Evolutionary conservation across 1,140 invertebrate species (phyloP).

Genomic region (Pogonomyrmex californicus): DNA sequence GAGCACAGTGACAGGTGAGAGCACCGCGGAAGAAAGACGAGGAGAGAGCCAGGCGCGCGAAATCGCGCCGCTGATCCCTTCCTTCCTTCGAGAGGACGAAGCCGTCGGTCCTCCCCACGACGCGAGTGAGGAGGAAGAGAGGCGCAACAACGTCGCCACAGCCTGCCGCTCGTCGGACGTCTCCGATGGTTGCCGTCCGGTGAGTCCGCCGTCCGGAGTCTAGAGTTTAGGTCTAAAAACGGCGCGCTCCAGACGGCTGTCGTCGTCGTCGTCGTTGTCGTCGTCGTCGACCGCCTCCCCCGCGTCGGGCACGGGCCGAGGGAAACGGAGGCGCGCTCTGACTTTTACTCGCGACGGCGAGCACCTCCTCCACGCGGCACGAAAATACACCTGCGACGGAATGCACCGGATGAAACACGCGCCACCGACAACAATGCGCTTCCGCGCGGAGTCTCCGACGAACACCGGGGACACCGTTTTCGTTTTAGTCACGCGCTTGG

Average conservation of each 20-base stretch:
- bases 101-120: not conserved
- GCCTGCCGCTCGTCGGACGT: conserved; percentile 56
- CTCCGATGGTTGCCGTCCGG: conserved; percentile 80
- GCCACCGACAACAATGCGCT: conserved; percentile 37
- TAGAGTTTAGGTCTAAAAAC: conserved; percentile 7
- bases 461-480: not conserved
- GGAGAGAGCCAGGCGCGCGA: not conserved
- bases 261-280: not conserved
- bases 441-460: not conserved
- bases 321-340: not conserved
- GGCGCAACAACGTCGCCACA: conserved; percentile 21
- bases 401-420: conserved; percentile 41
- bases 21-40: no score
- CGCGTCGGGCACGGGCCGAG: not conserved
- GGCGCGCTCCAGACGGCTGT: not conserved
- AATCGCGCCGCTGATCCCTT: not conserved
- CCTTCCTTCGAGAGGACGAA: not conserved
- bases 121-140: not conserved
- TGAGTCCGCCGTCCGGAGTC: conserved; percentile 65
- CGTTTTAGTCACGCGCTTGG: not conserved
- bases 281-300: not conserved
- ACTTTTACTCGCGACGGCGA: conserved; percentile 44
- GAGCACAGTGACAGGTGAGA: conserved; percentile 48
- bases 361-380: conserved; percentile 48
- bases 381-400: conserved; percentile 67